Conservation (phyloP, 2,113 vertebrate genomes). For the Antigone vipio region DNA sequence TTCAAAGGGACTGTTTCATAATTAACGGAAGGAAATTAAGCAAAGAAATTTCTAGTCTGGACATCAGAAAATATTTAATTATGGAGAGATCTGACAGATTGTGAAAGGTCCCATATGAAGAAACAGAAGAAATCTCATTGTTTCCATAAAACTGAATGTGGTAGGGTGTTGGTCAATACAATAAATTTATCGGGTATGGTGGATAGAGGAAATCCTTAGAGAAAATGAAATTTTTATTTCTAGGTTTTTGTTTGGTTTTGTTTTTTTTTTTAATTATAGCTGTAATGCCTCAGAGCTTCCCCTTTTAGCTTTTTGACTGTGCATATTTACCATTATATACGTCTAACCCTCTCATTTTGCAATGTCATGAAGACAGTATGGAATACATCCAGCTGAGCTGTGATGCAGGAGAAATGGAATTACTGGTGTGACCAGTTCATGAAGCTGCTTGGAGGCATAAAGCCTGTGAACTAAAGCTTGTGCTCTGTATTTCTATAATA, state of each 20-base stretch:
- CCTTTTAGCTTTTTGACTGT: background rate
- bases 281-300: background rate
- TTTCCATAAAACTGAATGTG: background rate
- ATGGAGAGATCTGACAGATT: background rate
- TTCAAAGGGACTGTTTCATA: background rate
- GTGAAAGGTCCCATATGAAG: background rate
- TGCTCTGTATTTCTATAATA: background rate
- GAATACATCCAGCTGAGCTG: background rate
- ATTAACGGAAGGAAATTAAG: background rate
- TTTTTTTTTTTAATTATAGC: no score
- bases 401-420: accelerated
- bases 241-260: no score
- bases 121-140: background rate
- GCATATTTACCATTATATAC: background rate
- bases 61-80: background rate
- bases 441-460: background rate
- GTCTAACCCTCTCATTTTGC: background rate
- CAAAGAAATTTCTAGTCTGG: background rate
- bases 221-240: background rate
- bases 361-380: background rate
- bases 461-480: background rate
- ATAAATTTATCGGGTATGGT: accelerated
- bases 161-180: background rate
- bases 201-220: background rate
- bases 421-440: background rate